phyloP scores from a whole-genome alignment of 2,888 invertebrate species.

The Anthrax anthrax region DNA sequence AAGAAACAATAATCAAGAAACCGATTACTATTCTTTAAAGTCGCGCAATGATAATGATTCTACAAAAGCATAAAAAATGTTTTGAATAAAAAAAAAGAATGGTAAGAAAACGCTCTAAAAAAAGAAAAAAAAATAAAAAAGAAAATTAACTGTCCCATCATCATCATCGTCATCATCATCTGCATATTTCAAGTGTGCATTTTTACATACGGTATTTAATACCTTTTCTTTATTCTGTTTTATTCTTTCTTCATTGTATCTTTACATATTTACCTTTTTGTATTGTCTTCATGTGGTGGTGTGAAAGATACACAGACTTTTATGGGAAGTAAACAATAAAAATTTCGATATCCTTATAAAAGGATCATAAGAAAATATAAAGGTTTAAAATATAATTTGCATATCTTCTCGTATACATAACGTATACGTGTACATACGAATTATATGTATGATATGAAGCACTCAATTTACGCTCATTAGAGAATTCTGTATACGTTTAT shows the following conservation, averaged over 20 bases:
- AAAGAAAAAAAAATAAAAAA: no score
- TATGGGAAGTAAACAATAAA: neutral
- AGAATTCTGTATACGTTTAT: neutral
- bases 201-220: neutral
- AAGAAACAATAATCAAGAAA: neutral
- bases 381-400: neutral
- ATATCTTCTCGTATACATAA: neutral
- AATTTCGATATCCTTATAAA: constrained; percentile 1
- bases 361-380: neutral
- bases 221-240: neutral
- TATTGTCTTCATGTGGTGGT: neutral
- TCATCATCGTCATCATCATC: constrained; percentile 2
- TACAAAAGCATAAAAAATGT: no score
- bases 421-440: no score
- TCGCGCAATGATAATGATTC: neutral
- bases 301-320: neutral
- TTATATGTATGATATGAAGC: neutral
- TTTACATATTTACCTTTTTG: no score
- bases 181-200: neutral
- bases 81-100: no score
- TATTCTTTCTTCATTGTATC: neutral
- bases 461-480: neutral
- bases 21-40: neutral
- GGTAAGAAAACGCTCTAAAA: no score
- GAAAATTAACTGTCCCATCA: constrained; percentile 3